Percentiles rank a stretch among this genome's conserved stretches.
phyloP scores from a whole-genome alignment of 2,797 vertebrate genomes.

The Protosalanx chinensis region DNA sequence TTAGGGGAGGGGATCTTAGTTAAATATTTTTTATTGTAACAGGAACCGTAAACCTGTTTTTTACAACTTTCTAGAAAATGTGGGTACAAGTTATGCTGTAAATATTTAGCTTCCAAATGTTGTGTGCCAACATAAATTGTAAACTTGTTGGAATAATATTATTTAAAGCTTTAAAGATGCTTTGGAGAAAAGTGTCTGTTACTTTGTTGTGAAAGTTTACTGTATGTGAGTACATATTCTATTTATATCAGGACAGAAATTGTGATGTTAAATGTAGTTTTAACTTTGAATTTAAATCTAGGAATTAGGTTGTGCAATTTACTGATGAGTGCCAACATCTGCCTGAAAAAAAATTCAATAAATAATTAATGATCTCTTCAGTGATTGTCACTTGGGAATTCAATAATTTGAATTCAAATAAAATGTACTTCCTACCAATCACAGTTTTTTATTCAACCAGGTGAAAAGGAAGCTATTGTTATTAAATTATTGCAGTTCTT shows the following conservation, averaged over 20 bases:
- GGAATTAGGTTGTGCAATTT: constrained; percentile 21
- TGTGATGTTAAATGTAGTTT: constrained; percentile 34
- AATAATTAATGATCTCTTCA: constrained; percentile 22
- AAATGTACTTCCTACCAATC: not conserved
- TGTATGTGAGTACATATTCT: constrained; percentile 35
- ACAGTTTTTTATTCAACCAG: not conserved
- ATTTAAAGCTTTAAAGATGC: constrained; percentile 50
- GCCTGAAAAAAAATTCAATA: constrained; percentile 31
- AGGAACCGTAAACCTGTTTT: constrained; percentile 6
- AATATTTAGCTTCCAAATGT: constrained; percentile 35
- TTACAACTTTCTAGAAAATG: constrained; percentile 29
- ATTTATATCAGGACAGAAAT: constrained; percentile 45
- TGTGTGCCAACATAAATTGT: constrained; percentile 50
- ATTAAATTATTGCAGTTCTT: not conserved
- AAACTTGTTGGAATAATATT: constrained; percentile 26
- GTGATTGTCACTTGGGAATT: not conserved
- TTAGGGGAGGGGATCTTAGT: constrained; percentile 15
- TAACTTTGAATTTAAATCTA: constrained; percentile 4
- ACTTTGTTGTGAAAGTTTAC: constrained; percentile 36
- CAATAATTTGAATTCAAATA: not conserved
- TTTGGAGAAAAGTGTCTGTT: constrained; percentile 32
- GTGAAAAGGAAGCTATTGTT: not conserved
- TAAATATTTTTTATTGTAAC: constrained; percentile 13
- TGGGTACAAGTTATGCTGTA: constrained; percentile 32
- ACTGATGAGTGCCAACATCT: constrained; percentile 11